Evolutionary conservation across 64 coral and sea anemone species (phyloP), one percentile per base, ranked within the genome.

Genomic region (Cladopsammia gracilis): DNA sequence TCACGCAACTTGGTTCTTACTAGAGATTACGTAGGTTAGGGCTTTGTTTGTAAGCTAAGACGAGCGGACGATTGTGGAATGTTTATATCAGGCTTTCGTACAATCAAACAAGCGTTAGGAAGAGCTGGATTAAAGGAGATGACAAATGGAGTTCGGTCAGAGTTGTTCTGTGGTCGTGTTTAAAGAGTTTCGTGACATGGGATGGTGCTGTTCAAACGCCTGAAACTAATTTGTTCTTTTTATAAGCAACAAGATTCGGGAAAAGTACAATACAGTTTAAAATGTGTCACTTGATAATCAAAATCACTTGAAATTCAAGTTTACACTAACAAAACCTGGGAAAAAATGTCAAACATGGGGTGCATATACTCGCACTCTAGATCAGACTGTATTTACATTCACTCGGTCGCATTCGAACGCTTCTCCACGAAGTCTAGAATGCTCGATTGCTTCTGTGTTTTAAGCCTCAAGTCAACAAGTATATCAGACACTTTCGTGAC

Each of bases 341-440:
- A 64, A 64, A 64, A 64, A 64, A 64, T 64, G 61, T 64, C 61
- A 64, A 64, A 64, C 61, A 64, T 64, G 61, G 61, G 6, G 61
- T 18, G 15, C 15, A 64, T 64, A 18, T 64, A 64, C 4, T 64
- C 4, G 61, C 61, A 64, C 61, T 64, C 61, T 64, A 64, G 61
- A n/a, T n/a, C n/a, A 64, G 3, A 64, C 61, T 64, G 61, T 64
- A 64, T n/a, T n/a, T 4, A 64, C 61, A 6, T 6, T 64, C 61
- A 64, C 61, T 64, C 61, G 4, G 4, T 64, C 19, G 61, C 61
- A 64, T 64, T 64, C 61, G 61, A 64, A 4, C 6, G 61, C 61
- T 64, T 64, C 61, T 64, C 6, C 61, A 64, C 61, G 19, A 64
- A 64, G 61, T 64, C 61, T 64, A 64, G 61, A 64, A 64, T n/a